Conservation (phyloP, 2,797 vertebrate species). For the Enteromius treurensis region DNA sequence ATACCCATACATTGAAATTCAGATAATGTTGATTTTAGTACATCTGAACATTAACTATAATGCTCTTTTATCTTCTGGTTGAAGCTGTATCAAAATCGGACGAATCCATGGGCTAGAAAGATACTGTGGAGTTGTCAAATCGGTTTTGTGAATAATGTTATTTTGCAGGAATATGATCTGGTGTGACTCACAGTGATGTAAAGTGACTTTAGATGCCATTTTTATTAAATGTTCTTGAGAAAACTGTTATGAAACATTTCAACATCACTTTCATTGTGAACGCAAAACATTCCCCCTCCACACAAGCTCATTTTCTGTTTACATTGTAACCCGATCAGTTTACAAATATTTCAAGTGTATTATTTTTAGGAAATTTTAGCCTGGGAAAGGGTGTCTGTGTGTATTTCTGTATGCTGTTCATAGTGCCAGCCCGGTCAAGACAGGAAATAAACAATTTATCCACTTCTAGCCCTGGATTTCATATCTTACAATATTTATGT, state of each 20-base stretch:
- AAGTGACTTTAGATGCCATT: background rate
- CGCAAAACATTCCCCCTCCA: background rate
- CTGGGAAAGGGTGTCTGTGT: conserved; percentile 51
- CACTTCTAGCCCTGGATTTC: conserved; percentile 2
- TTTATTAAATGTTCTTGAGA: background rate
- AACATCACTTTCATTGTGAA: background rate
- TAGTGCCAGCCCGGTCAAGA: conserved; percentile 7
- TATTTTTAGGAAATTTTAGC: conserved; percentile 50
- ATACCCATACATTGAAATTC: conserved; percentile 8
- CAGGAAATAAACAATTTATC: conserved; percentile 32
- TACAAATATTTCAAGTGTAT: conserved; percentile 22
- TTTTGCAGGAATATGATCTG: background rate
- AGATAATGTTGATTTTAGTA: conserved; percentile 18
- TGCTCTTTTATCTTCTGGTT: background rate
- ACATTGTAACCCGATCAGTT: background rate
- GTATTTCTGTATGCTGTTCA: conserved; percentile 44
- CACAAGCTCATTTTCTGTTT: conserved; percentile 16
- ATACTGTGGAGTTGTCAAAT: background rate
- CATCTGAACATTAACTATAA: conserved; percentile 18
- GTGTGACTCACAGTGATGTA: background rate
- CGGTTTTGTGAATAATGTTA: background rate
- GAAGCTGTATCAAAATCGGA: background rate
- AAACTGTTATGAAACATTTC: conserved; percentile 18
- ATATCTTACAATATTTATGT: background rate
- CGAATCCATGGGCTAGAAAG: conserved; percentile 8